Conservation (phyloP, 2,113 vertebrate species). For the Sarotherodon lohbergeri region DNA sequence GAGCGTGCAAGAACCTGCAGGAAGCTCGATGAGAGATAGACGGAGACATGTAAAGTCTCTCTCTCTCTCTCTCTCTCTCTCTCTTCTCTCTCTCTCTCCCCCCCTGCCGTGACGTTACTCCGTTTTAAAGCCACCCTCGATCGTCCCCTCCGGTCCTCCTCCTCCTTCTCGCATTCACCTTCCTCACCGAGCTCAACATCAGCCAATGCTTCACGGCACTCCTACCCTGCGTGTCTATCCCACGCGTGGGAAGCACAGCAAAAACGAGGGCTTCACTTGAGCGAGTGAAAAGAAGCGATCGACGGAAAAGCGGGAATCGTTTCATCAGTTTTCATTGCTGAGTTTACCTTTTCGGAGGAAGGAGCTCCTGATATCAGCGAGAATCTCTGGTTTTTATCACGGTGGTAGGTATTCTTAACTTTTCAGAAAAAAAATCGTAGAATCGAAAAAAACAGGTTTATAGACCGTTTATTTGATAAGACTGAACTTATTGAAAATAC, state of each 20-base stretch:
- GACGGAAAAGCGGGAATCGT: too few species aligned
- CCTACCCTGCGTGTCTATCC: conserved; percentile 41
- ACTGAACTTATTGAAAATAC: background rate
- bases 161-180: conserved; percentile 10
- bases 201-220: conserved; percentile 45
- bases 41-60: background rate
- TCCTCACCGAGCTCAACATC: conserved; percentile 25
- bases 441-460: background rate
- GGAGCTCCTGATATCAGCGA: background rate
- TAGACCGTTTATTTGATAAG: background rate
- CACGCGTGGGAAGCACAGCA: conserved; percentile 48
- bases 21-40: background rate
- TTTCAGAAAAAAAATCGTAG: background rate
- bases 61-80: background rate
- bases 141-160: conserved; percentile 27
- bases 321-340: background rate
- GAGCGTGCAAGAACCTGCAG: background rate
- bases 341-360: background rate
- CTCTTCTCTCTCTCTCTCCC: background rate
- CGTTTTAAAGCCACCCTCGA: conserved; percentile 55
- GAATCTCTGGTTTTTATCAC: background rate
- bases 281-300: background rate
- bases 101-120: conserved; percentile 51
- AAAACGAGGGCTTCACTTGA: conserved; percentile 52
- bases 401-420: conserved; percentile 26